phyloP scores from a whole-genome alignment of 2,113 vertebrate genomes.

The Rhipidura dahli region DNA sequence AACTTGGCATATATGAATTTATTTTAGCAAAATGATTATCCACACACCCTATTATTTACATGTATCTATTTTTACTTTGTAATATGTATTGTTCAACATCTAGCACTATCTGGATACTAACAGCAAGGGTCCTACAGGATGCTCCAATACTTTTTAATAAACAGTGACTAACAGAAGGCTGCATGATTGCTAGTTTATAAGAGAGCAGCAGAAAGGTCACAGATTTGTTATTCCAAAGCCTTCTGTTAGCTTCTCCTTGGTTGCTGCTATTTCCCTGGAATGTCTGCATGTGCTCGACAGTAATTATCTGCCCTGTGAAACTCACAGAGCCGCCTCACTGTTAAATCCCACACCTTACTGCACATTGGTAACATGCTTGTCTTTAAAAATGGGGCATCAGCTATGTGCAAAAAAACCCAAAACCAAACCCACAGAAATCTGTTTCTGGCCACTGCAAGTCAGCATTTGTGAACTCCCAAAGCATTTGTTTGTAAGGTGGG shows the following conservation, averaged over 20 bases:
- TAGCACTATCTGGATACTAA: neutral
- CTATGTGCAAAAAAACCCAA: neutral
- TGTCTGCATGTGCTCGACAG: neutral
- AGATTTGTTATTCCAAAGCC: neutral
- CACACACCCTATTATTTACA: neutral
- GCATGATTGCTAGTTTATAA: neutral
- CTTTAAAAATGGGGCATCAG: neutral
- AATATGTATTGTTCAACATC: neutral
- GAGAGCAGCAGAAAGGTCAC: neutral
- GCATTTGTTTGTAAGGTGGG: neutral
- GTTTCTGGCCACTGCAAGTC: neutral
- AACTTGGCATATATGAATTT: neutral
- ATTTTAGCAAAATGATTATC: neutral
- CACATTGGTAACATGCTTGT: neutral
- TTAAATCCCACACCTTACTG: conserved; percentile 24
- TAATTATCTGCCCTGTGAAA: neutral
- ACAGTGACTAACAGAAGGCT: neutral
- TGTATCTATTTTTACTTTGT: neutral
- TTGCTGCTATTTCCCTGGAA: neutral
- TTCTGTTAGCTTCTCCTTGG: neutral
- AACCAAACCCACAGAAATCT: neutral
- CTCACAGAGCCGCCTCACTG: neutral
- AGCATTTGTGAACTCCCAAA: neutral
- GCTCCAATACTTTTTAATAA: neutral
- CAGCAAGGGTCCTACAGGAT: neutral